Percentiles rank a stretch among this genome's conserved stretches.
Evolutionary conservation across 2,113 vertebrate species (phyloP).

Genomic region (Silurus glanis): DNA sequence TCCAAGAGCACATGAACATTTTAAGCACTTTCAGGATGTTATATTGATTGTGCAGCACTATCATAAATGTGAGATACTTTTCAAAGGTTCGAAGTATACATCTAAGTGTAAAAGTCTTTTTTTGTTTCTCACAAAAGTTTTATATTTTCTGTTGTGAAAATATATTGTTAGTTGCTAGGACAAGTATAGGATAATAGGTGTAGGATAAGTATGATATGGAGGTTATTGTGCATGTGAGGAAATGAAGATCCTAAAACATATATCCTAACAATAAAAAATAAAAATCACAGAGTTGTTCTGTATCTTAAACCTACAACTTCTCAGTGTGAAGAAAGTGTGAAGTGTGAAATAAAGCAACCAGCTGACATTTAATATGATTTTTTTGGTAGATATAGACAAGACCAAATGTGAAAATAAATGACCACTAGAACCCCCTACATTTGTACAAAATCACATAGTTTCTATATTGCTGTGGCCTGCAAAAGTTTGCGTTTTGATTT

Average conservation of each 20-base stretch:
- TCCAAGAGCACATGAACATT: neutral
- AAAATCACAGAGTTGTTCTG: neutral
- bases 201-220: slow-evolving; percentile 51
- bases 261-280: too few relatives aligned
- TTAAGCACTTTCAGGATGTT: neutral
- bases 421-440: neutral
- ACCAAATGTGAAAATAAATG: neutral
- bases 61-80: neutral
- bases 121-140: neutral
- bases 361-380: neutral
- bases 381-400: neutral
- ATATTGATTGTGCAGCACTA: neutral
- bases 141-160: slow-evolving; percentile 8
- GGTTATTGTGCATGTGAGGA: slow-evolving; percentile 38
- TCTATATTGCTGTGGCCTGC: neutral
- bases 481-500: neutral
- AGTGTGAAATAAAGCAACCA: neutral
- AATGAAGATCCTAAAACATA: slow-evolving; percentile 20
- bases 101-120: neutral
- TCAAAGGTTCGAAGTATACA: neutral
- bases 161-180: slow-evolving; percentile 69
- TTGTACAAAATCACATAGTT: neutral
- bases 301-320: neutral
- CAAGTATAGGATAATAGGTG: slow-evolving; percentile 37
- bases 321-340: too few relatives aligned